These are phyloP conservation scores for Euzetes globulus DNA, from an alignment of 2,888 invertebrate genomes.

Conservation along the genomic window DNA sequence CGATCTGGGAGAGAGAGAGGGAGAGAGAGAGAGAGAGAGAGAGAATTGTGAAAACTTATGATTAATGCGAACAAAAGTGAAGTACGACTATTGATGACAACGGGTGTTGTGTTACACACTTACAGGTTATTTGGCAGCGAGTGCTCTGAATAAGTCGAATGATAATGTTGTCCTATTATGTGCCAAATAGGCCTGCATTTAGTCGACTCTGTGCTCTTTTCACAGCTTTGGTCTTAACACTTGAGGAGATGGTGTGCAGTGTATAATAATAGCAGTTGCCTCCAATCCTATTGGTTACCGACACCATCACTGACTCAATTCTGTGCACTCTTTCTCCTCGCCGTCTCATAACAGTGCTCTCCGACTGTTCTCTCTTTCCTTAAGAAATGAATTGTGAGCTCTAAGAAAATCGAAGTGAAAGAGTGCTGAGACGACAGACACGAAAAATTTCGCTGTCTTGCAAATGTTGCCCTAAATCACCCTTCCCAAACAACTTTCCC, in stretches of 20 bases:
- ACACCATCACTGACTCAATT: slow-evolving; percentile 2
- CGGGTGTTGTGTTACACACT: slow-evolving; percentile 10
- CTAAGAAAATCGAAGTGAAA: slow-evolving; percentile 11
- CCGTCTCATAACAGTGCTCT: not conserved
- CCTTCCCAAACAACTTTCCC: slow-evolving; percentile 30
- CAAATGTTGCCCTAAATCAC: slow-evolving; percentile 36
- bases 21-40: not conserved
- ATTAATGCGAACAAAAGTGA: not conserved
- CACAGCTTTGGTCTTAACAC: not conserved
- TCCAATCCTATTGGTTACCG: slow-evolving; percentile 18
- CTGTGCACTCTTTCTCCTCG: not conserved
- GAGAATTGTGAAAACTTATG: not conserved
- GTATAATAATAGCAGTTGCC: slow-evolving; percentile 18
- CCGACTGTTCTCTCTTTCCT: not conserved
- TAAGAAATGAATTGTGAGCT: not conserved
- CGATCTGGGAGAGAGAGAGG: too few relatives aligned
- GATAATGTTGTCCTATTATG: slow-evolving; percentile 18
- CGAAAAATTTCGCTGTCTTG: not conserved
- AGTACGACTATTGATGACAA: slow-evolving; percentile 5
- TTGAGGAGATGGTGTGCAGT: not conserved
- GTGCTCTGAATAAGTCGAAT: slow-evolving; percentile 9
- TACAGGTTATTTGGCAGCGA: slow-evolving; percentile 17
- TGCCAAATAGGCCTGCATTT: slow-evolving; percentile 5
- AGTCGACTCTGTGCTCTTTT: slow-evolving; percentile 5
- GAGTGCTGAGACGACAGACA: slow-evolving; percentile 10